Evolutionary conservation across 2,113 vertebrate genomes (phyloP), one percentile per base, ranked within the genome.

Genomic region (Plestiodon gilberti): DNA sequence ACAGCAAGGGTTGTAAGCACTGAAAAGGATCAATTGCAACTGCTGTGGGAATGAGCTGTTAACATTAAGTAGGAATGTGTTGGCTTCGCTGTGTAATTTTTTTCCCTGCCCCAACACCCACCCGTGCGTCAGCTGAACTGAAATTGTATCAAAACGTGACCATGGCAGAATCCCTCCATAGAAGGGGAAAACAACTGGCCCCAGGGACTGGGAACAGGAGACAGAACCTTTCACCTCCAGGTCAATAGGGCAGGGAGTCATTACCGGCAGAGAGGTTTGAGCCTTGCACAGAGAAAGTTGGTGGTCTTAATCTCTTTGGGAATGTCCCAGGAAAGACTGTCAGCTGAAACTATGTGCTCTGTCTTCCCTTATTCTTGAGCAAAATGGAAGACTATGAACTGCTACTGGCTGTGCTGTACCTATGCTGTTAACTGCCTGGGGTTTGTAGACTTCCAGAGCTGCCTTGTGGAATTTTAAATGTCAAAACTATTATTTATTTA

Each of bases 211-310:
- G 25, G 70, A 87, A 87, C 10, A 75, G 78, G 79, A 87, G 85
- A 87, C 11, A 23, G 52, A 74, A 81, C 85, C 78, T 86, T 87
- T 87, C 85, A 87, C 85, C 85, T 81, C 70, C 11, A 22, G 85
- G 85, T 81, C 85, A 87, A 64, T 61, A 87, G 85, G 78, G 59
- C 85, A 87, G n/a, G 40, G 7, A 9, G 40, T 67, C 59, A 33
- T 84, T 78, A 71, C 74, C 55, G 48, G 57, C 52, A 82, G 67
- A n/a, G 55, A 43, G 81, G 55, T 73, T 70, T 70, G 75, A 52
- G 67, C 55, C 23, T 65, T 62, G 23, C 71, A 30, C 38, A 78
- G 61, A 87, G 43, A 38, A 28, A 62, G 35, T 71, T 88, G 81
- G 81, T 83, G 86, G 85, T 78, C 81, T 83, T 88, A 83, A 75